Base-by-base conservation (phyloP, 30 jellyfish, hydroid and myxozoan genomes). In the Cassiopea xamachana region DNA sequence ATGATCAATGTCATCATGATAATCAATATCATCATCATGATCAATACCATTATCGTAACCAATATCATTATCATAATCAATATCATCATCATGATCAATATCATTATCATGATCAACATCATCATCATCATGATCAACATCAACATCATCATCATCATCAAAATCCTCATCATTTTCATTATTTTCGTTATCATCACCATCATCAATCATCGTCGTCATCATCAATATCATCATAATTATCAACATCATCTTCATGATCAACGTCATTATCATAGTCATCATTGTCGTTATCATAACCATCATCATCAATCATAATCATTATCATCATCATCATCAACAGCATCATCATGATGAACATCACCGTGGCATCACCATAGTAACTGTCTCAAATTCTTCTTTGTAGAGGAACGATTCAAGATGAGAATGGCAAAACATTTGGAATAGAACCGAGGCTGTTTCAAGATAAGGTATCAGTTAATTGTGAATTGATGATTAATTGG, bases 401-500 rank as follows among this genome's bases (percentile, higher is more conserved):
- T 86, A 93, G 98, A 51, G 98, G 98, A 7, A 82, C 93, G 46
- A 93, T 93, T 7, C 74, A 87, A 75, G 98, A 93, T 43, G 92
- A 84, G 17, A 74, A 77, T 46, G 98, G 98, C 3, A 89, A 93
- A 44, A 80, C 60, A 5, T 93, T 18, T 77, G 93, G 87, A 6
- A 87, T 93, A 43, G 94, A 93, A 47, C 98, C 98, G 55, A 58
- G 62, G 58, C 17, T 14, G 18, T 47, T 10, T 7, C 44, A 61
- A 13, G 18, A 55, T 44, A 46, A 45, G 76, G 92, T 84, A 59
- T 17, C 49, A 50, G n/a, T 19, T 71, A 2, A 12, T 19, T 12
- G 4, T 68, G 77, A 4, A 7, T 10, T 4, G 39, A 7, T 68
- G 44, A 18, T 7, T 16, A 59, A 59, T 59, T 59, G 39, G 39